A percentile compares a stretch with the other conserved stretches of the same genome.
These are phyloP conservation scores for Galeruca laticollis DNA, from an alignment of 2,888 invertebrate species.

Conservation along the genomic window DNA sequence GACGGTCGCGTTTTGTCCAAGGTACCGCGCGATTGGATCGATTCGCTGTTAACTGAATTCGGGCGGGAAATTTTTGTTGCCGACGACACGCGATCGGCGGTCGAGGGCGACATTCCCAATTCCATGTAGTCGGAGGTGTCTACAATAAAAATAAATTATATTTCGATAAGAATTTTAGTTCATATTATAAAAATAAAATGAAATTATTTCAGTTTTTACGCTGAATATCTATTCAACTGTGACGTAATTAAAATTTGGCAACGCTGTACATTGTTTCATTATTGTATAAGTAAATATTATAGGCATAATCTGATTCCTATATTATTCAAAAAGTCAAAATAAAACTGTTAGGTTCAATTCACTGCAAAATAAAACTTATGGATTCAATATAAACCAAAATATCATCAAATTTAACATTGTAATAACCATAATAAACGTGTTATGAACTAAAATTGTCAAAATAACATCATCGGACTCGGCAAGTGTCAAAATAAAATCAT, in stretches of 20 bases:
- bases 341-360: not conserved
- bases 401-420: no score
- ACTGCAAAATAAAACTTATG: not conserved
- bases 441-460: no score
- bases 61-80: constrained; percentile 60
- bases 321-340: not conserved
- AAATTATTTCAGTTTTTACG: not conserved
- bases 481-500: no score
- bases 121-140: constrained; percentile 45
- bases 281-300: no score
- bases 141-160: constrained; percentile 27
- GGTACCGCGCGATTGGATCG: constrained; percentile 28
- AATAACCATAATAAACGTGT: no score
- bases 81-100: constrained; percentile 51
- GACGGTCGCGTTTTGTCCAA: constrained; percentile 59
- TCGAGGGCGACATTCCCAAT: constrained; percentile 33
- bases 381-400: no score
- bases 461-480: no score
- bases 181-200: no score
- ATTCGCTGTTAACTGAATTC: constrained; percentile 63
- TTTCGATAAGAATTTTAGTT: no score
- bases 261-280: no score
- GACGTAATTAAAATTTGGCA: no score
- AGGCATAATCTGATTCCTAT: no score
- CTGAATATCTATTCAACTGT: not conserved